Base-by-base conservation (phyloP, 2,797 vertebrate genomes). In the Thaleichthys pacificus region DNA sequence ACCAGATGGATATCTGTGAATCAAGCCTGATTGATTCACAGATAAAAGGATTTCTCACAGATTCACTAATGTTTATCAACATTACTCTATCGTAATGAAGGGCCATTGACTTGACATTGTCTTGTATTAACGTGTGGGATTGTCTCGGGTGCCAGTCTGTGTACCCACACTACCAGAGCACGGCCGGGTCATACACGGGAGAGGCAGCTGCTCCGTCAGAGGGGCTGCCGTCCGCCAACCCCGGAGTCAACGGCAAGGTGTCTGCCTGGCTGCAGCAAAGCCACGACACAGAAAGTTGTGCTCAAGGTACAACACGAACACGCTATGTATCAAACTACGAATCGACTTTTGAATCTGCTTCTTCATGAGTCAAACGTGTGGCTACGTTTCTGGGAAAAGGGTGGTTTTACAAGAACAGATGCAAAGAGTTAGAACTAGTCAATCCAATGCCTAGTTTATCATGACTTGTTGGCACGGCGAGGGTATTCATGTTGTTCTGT, bases 241-340 rank as follows among this genome's bases (percentile, higher is more conserved):
- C 85, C 19, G 87, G 79, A 30, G 93, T 85, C n/a, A 92, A 93
- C 81, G 88, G 80, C 66, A 97, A 96, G 85, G 95, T 97, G 73
- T 91, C 93, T 0, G 94, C 95, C 0, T 98, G 96, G 97, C 90
- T 98, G 80, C 94, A 93, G 90, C 93, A 95, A 73, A 94, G 92
- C 21, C 93, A 94, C 7, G 82, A 93, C 57, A 86, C 93, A 3
- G 95, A 96, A 76, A 87, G 84, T 69, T 98, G 96, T 56, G 91
- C 90, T 11, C 94, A 96, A 3, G 96, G 96, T 97, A 88, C 84
- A 15, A 8, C 12, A 21, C 4, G 1, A 17, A n/a, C 19, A n/a
- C 51, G 51, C 15, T 56, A 56, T n/a, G 51, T 5, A 56, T 17
- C 51, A 1, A n/a, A 56, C 12, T 8, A 3, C 17, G 1, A 56